Base-by-base conservation (phyloP, 2,113 vertebrate genomes). In the Megalops atlanticus region DNA sequence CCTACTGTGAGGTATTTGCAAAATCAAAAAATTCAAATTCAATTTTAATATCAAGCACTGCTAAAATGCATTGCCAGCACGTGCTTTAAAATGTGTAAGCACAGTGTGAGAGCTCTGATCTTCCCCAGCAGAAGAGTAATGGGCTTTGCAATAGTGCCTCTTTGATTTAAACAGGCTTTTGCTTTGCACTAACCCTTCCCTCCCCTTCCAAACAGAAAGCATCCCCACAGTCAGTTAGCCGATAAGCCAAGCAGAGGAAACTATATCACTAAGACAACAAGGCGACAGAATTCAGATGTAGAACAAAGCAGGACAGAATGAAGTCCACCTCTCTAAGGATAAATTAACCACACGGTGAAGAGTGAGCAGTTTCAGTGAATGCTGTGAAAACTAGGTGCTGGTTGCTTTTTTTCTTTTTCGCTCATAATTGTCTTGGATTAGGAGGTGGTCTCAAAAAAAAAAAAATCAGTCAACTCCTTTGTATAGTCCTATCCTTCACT, bases 71-170 rank as follows among this genome's bases (percentile, higher is more conserved):
- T n/a, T n/a, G n/a, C n/a, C n/a, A n/a, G n/a, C n/a, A n/a, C n/a
- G n/a, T n/a, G n/a, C n/a, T n/a, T n/a, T n/a, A n/a, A n/a, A n/a
- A n/a, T n/a, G n/a, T n/a, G n/a, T n/a, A n/a, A n/a, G n/a, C n/a
- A n/a, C n/a, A n/a, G n/a, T n/a, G n/a, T n/a, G n/a, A n/a, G n/a
- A 54, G 7, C 11, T 33, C 43, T 80, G 39, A 45, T n/a, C 74
- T 81, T 76, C 74, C 74, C 45, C 31, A 81, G 80, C 74, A 69
- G 58, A 47, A 72, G 68, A 24, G 16, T 27, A 45, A 81, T 38
- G 27, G 39, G 27, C 54, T 27, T 70, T 40, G 38, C 47, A 75
- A 80, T 58, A 58, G 73, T 68, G 38, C 54, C 64, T 68, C 80
- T 39, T 14, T 24, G 38, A 4, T 8, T 64, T 69, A 39, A 36